Evolutionary conservation across 2,113 vertebrate species (phyloP).

Genomic region (Silurus glanis): DNA sequence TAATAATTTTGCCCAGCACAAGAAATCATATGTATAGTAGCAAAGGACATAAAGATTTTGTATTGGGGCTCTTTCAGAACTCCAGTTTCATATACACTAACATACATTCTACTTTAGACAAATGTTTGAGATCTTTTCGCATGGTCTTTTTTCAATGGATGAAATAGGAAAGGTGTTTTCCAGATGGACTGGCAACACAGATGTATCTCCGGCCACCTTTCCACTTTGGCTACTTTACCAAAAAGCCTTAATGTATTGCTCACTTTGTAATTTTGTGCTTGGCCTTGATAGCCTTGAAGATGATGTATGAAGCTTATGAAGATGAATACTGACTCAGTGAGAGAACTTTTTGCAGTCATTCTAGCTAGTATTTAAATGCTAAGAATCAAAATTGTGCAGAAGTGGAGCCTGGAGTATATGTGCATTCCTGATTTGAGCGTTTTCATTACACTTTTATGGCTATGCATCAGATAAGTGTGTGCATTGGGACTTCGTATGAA

Average conservation of each 20-base stretch:
- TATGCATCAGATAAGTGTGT: neutral
- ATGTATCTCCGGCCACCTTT: neutral
- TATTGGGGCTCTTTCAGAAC: neutral
- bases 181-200: conserved; percentile 3
- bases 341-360: neutral
- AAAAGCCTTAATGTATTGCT: neutral
- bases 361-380: neutral
- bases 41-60: neutral
- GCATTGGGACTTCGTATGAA: neutral
- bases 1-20: neutral
- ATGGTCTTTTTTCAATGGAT: neutral
- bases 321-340: neutral
- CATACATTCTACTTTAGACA: neutral
- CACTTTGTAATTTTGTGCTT: neutral
- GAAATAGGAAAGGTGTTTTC: neutral
- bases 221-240: conserved; percentile 12
- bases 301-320: neutral
- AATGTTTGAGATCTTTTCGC: neutral
- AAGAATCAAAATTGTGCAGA: neutral
- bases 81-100: conserved; percentile 2
- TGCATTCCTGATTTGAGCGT: neutral
- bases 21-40: neutral
- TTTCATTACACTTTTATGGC: neutral
- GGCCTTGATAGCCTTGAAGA: neutral
- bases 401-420: neutral